Conservation (phyloP, 2,797 vertebrate genomes). For the Glyptemys insculpta region DNA sequence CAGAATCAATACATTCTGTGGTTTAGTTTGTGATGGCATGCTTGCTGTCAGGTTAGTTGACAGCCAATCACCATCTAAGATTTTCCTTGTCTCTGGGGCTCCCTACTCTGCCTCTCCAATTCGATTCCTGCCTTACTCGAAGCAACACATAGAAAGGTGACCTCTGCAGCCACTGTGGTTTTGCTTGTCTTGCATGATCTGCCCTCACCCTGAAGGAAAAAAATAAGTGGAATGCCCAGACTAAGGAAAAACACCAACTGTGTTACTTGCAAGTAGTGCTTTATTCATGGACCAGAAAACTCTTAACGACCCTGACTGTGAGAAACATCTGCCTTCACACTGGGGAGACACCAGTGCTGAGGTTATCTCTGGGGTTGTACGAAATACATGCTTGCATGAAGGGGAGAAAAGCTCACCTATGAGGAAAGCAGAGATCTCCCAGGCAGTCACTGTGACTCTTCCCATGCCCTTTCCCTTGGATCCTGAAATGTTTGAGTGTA, state of each 20-base stretch:
- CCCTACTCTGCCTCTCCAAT: neutral
- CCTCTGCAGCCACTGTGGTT: neutral
- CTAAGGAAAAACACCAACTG: neutral
- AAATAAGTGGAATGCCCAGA: neutral
- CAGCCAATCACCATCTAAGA: neutral
- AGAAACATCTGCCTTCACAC: neutral
- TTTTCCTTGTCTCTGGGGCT: neutral
- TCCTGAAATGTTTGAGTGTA: neutral
- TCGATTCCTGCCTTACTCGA: neutral
- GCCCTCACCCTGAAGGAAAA: neutral
- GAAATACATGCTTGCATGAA: neutral
- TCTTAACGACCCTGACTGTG: neutral
- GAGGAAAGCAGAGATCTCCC: neutral
- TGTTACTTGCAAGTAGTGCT: neutral
- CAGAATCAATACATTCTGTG: conserved; percentile 6
- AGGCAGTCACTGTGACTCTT: neutral
- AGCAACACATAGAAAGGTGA: neutral
- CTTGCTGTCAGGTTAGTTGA: conserved; percentile 20
- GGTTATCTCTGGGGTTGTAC: neutral
- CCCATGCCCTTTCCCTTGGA: neutral
- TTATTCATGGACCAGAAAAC: neutral
- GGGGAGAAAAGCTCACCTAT: neutral
- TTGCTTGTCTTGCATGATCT: neutral
- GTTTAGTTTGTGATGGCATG: neutral
- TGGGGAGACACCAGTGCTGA: neutral